A percentile compares a stretch with the other conserved stretches of the same genome.
phyloP scores from a whole-genome alignment of 2,888 invertebrate species.

The Callyntrura guangdongensis region DNA sequence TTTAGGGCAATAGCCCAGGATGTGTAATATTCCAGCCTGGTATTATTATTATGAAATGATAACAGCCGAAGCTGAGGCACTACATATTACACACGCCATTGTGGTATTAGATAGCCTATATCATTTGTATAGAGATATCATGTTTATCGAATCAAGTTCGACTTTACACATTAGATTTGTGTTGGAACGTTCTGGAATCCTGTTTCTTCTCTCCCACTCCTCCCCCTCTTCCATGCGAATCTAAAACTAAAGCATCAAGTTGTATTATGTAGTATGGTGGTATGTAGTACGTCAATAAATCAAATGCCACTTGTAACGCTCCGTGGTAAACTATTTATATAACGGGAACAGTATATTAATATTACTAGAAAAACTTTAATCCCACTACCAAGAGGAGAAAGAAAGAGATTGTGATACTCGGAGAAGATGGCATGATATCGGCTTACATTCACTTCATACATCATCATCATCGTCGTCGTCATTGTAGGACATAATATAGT shows the following conservation, averaged over 20 bases:
- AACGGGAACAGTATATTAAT: conserved; percentile 20
- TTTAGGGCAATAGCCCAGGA: neutral
- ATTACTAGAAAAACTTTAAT: conserved; percentile 21
- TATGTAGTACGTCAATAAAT: conserved; percentile 42
- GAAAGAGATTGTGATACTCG: neutral
- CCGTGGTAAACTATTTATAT: neutral
- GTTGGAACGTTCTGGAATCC: neutral
- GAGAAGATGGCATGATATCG: conserved; percentile 33
- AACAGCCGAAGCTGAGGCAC: conserved; percentile 12
- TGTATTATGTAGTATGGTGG: neutral
- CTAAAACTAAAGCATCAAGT: conserved; percentile 53
- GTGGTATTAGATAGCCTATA: neutral
- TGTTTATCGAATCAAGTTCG: conserved; percentile 16
- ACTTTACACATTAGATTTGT: conserved; percentile 13
- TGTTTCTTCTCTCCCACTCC: conserved; percentile 14
- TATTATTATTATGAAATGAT: conserved; percentile 11
- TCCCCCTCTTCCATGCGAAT: neutral
- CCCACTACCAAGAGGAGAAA: neutral
- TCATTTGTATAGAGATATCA: neutral
- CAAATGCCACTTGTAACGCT: conserved; percentile 71
- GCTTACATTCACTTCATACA: conserved; percentile 52
- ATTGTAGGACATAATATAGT: conserved; percentile 47
- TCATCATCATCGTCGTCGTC: conserved; percentile 4
- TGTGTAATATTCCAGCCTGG: neutral
- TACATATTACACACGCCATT: neutral